Base-by-base conservation (phyloP, 1,140 invertebrate genomes). In the Berghia stephanieae region DNA sequence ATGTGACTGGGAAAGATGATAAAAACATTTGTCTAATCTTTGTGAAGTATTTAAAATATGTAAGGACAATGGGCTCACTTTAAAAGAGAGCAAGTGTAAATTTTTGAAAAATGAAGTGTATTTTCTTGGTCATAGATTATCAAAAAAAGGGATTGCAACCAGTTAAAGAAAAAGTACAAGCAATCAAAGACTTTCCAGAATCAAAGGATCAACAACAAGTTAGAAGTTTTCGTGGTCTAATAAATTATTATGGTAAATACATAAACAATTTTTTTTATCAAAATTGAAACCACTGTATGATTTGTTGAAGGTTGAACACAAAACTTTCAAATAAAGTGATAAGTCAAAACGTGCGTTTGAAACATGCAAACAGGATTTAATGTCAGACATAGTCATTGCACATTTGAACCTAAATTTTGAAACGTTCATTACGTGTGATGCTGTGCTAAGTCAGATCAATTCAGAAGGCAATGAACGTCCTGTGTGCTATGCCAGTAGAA, bases 1-100 rank as follows among this genome's bases (percentile, higher is more conserved):
- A 82, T 16, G 68, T 84, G 2, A 79, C 82, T 4, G 80, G 80
- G 18, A 16, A 36, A 73, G 16, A 21, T 31, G 40, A 3, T n/a
- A 44, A 2, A 69, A 80, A 55, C 82, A 83, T 49, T 49, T 81
- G 43, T 24, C 38, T 42, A 82, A 38, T 4, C 40, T 79, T 8
- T 42, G 67, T 18, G n/a, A n/a, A n/a, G n/a, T n/a, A n/a, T n/a
- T n/a, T n/a, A n/a, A n/a, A n/a, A n/a, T n/a, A n/a, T n/a, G n/a
- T n/a, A 72, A 68, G 46, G 68, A 82, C 57, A 86, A 88, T 3
- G 86, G 87, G 27, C 77, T 91, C 4, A 89, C 86, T 6, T 81
- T 91, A 1, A 91, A 89, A 34, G 78, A 87, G 16, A 70, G 84
- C 63, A 90, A 91, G 83, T 88, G 83, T 60, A n/a, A 44, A 18